Evolutionary conservation across 2,888 invertebrate species (phyloP).

Genomic region (Phragmatobia fuliginosa): DNA sequence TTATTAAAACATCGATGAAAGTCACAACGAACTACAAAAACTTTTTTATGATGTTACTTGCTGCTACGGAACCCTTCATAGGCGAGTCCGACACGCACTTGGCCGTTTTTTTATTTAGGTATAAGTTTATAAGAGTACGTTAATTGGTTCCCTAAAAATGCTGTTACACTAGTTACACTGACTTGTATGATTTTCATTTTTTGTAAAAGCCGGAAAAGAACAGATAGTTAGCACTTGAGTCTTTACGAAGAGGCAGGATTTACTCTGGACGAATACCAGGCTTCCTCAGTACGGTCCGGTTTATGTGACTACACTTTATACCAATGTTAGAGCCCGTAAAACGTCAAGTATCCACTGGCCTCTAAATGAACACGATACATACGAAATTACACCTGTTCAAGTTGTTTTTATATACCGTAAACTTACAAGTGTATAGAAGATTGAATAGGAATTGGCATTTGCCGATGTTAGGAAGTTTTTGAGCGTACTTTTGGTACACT

Average conservation of each 20-base stretch:
- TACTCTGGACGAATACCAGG: constrained; percentile 30
- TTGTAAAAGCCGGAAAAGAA: neutral
- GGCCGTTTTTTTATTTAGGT: too few species aligned
- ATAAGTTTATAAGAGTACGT: too few species aligned
- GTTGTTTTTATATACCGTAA: constrained; percentile 43
- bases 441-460: constrained; percentile 33
- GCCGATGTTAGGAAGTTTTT: neutral
- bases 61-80: too few species aligned
- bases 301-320: constrained; percentile 47
- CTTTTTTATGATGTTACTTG: too few species aligned
- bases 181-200: neutral
- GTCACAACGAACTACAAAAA: too few species aligned
- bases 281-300: constrained; percentile 41
- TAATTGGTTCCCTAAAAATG: too few species aligned
- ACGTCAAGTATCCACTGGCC: constrained; percentile 40
- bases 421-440: constrained; percentile 31
- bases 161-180: neutral
- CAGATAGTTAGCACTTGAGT: constrained; percentile 42
- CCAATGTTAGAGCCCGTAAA: constrained; percentile 53
- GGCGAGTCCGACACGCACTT: too few species aligned
- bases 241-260: constrained; percentile 38
- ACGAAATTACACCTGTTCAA: constrained; percentile 45
- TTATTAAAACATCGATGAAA: too few species aligned
- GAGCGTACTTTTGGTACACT: neutral
- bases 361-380: constrained; percentile 46